phyloP scores from a whole-genome alignment of 1,140 invertebrate genomes.

The Drosophila malerkotliana region DNA sequence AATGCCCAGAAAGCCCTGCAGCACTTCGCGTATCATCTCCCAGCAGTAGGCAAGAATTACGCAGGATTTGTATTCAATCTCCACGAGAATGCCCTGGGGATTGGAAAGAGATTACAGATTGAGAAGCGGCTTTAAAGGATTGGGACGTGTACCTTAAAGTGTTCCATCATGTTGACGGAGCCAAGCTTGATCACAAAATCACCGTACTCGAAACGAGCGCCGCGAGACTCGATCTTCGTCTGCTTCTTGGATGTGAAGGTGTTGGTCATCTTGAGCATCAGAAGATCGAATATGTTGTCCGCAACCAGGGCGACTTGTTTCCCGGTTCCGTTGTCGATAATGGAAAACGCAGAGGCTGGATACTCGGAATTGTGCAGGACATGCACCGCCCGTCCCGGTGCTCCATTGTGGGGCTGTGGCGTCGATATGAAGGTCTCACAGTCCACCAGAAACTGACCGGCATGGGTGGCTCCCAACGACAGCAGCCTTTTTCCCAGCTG shows the following conservation, averaged over 20 bases:
- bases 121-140: background rate
- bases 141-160: constrained; percentile 88
- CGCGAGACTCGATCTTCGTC: constrained; percentile 95
- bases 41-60: constrained; percentile 94
- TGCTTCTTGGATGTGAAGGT: constrained; percentile 96
- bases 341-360: constrained; percentile 96
- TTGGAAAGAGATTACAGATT: background rate
- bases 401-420: constrained; percentile 86
- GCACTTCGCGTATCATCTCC: constrained; percentile 95
- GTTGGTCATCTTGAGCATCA: constrained; percentile 94
- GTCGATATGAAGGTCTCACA: constrained; percentile 96
- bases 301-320: constrained; percentile 94
- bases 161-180: constrained; percentile 95
- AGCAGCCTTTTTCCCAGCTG: constrained; percentile 93
- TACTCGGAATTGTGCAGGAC: constrained; percentile 97
- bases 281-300: constrained; percentile 94
- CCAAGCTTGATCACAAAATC: constrained; percentile 98
- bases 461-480: constrained; percentile 92
- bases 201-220: constrained; percentile 94
- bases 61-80: constrained; percentile 97
- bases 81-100: constrained; percentile 91
- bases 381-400: constrained; percentile 91
- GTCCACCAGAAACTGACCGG: constrained; percentile 96
- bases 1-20: constrained; percentile 95
- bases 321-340: constrained; percentile 92